Evolutionary conservation across 1,140 invertebrate species (phyloP), one percentile per base, ranked within the genome.

Genomic region (Scaptomyza graminum): DNA sequence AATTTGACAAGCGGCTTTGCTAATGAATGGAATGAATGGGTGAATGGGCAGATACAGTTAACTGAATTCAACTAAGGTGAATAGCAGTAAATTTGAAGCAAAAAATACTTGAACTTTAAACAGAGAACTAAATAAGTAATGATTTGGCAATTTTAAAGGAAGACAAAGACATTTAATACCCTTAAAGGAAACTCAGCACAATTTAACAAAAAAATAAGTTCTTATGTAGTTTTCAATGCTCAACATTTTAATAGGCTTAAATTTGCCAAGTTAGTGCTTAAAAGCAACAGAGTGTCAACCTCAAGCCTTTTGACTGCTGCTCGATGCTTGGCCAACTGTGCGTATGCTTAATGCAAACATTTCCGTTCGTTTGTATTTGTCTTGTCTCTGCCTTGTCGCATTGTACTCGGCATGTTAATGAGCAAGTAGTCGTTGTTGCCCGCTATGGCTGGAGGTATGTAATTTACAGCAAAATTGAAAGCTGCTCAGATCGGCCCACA

Each of bases 1-100:
- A 69, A 74, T 70, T 67, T 54, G 67, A 64, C 74, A 76, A 63
- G 64, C 74, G 41, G 63, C 60, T 37, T 49, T 43, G 74, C 66
- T 74, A 85, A 80, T 85, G 77, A 84, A 82, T 82, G 60, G 25
- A 73, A 67, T 34, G 28, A 66, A 54, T 67, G 68, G 39, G 22
- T 18, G 34, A 61, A 55, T 64, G 37, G 54, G 62, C 59, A 65
- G 50, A 75, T 70, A 71, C 64, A 71, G 25, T 55, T 39, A 66
- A 71, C 37, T 71, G 50, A 71, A 63, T 62, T 56, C 15, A 57
- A 52, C 39, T 46, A 9, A 54, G 47, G 46, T 64, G 50, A 79
- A 71, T 67, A 57, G 56, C 56, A 50, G 43, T 46, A 43, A 67
- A 52, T 55, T 47, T 46, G n/a, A n/a, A 12, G 22, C n/a, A 31